Evolutionary conservation across 2,888 invertebrate species (phyloP).

Genomic region (Camptogramma bilineatum): DNA sequence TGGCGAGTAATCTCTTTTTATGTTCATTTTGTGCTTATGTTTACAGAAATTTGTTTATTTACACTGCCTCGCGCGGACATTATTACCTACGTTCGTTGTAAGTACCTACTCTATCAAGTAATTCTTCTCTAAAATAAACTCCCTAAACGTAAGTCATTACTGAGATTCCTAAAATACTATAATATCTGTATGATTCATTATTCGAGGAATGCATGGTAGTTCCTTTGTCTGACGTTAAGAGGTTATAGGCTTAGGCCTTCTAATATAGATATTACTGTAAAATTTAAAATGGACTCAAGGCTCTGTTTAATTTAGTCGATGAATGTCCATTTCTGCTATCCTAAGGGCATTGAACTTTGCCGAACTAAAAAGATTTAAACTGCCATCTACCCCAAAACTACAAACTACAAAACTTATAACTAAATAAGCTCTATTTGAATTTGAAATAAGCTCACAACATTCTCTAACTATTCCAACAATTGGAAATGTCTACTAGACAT

Average conservation of each 20-base stretch:
- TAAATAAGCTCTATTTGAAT: too few relatives aligned
- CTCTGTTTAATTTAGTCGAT: too few relatives aligned
- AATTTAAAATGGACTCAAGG: not conserved
- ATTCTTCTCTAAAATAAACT: conserved; percentile 17
- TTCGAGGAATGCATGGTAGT: conserved; percentile 9
- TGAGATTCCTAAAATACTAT: conserved; percentile 17
- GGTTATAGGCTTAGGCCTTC: conserved; percentile 7
- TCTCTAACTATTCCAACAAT: too few relatives aligned
- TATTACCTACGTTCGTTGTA: conserved; percentile 11
- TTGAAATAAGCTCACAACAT: too few relatives aligned
- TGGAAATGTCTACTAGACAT: too few relatives aligned
- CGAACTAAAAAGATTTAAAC: too few relatives aligned
- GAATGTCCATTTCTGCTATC: too few relatives aligned
- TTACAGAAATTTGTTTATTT: conserved; percentile 83
- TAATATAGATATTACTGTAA: not conserved
- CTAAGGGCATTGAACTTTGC: too few relatives aligned
- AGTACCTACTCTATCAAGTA: conserved; percentile 11
- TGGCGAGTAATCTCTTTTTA: conserved; percentile 69
- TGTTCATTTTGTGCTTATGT: conserved; percentile 74
- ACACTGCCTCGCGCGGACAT: conserved; percentile 64
- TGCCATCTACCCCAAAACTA: too few relatives aligned
- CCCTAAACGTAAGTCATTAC: not conserved
- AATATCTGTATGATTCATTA: conserved; percentile 12
- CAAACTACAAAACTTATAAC: too few relatives aligned
- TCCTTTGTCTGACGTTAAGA: conserved; percentile 23